Conservation (phyloP, 2,113 vertebrate genomes). For the Xiphophorus couchianus region DNA sequence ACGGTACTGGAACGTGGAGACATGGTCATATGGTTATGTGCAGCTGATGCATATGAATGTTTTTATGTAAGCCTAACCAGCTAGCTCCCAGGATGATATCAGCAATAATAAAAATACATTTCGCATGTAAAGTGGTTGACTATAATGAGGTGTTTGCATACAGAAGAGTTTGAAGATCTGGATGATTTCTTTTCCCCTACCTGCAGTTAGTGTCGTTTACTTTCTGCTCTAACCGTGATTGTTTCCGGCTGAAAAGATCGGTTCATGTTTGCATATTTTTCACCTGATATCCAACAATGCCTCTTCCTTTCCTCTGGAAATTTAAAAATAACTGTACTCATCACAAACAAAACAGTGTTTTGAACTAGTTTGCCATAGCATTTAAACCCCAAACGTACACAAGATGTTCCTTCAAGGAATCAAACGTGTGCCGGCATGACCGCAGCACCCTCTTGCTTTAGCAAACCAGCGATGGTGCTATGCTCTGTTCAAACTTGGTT, state of each 20-base stretch:
- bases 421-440: too few species aligned
- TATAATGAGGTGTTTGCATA: neutral
- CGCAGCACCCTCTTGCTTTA: neutral
- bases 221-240: neutral
- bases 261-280: neutral
- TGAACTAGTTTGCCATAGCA: too few species aligned
- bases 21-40: conserved; percentile 10
- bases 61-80: neutral
- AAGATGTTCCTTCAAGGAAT: neutral
- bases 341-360: neutral
- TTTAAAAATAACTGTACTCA: neutral
- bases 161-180: neutral
- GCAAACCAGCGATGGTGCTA: neutral
- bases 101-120: neutral
- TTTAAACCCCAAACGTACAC: neutral
- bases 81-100: neutral
- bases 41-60: neutral
- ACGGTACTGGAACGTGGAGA: conserved; percentile 18
- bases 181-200: neutral
- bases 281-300: neutral
- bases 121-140: neutral
- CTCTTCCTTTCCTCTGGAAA: neutral
- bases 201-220: neutral
- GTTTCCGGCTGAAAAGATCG: neutral
- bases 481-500: neutral